A percentile compares a stretch with the other conserved stretches of the same genome.
Evolutionary conservation across 2,888 invertebrate genomes (phyloP).

Genomic region (Ennomos fuscantarius): DNA sequence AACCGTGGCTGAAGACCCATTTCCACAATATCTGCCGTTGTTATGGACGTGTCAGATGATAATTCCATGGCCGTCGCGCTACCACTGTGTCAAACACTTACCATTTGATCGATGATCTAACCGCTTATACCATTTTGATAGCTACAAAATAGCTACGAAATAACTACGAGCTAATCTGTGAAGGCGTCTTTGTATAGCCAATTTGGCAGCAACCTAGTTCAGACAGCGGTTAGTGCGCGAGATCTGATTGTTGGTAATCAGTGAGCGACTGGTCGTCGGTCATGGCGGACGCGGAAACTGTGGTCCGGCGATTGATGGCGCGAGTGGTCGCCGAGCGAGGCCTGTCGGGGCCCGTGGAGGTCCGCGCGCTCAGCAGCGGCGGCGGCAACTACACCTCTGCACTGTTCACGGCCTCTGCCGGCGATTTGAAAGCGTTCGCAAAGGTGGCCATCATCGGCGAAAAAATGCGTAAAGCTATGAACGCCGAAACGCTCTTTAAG

Average conservation of each 20-base stretch:
- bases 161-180: conserved; percentile 1
- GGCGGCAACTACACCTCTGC: conserved; percentile 60
- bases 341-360: conserved; percentile 37
- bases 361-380: conserved; percentile 50
- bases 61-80: conserved; percentile 1
- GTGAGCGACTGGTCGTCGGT: conserved; percentile 36
- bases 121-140: too few relatives aligned
- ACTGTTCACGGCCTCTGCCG: conserved; percentile 46
- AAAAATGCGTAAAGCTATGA: conserved; percentile 42
- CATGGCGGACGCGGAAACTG: conserved; percentile 51
- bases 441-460: conserved; percentile 55
- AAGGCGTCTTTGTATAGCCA: conserved; percentile 2
- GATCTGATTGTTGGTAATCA: conserved; percentile 21
- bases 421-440: conserved; percentile 54
- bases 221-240: conserved; percentile 1
- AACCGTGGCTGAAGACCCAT: conserved; percentile 9
- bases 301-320: conserved; percentile 46
- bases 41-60: too few relatives aligned
- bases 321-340: conserved; percentile 44
- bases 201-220: conserved; percentile 14
- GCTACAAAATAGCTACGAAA: not conserved
- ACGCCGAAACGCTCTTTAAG: conserved; percentile 42
- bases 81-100: not conserved
- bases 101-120: too few relatives aligned
- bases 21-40: not conserved